Evolutionary conservation across 1,140 invertebrate genomes (phyloP).

Genomic region (Psilanteris sp.): DNA sequence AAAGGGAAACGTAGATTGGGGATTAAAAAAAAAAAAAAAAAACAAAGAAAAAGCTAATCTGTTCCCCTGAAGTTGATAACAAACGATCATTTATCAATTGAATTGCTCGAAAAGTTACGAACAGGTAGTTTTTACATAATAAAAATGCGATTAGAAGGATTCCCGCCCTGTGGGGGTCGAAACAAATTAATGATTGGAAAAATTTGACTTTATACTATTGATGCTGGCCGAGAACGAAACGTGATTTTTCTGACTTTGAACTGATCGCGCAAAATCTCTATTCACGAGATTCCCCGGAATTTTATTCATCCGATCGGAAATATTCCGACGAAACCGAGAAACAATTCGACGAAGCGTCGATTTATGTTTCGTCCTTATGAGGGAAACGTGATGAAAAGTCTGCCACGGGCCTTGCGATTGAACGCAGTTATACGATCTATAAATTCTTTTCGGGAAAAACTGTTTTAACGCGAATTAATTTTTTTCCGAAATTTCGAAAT

Average conservation of each 20-base stretch:
- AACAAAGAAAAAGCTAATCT: no score
- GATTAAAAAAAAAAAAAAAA: no score
- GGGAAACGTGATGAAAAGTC: conserved; percentile 41
- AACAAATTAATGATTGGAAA: conserved; percentile 21
- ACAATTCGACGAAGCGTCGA: conserved; percentile 14
- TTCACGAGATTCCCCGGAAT: conserved; percentile 1
- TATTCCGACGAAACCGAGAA: not conserved
- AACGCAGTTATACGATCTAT: no score
- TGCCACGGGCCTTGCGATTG: no score
- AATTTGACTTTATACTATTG: conserved; percentile 1
- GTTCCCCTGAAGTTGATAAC: no score
- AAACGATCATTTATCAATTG: no score
- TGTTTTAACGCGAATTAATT: no score
- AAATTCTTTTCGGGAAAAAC: no score
- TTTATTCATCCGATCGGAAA: not conserved
- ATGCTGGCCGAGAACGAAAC: not conserved
- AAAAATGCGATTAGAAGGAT: conserved; percentile 1
- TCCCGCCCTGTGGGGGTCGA: not conserved
- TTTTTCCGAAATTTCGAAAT: conserved; percentile 1
- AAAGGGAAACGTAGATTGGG: no score
- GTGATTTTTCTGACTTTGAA: conserved; percentile 23
- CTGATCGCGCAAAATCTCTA: no score
- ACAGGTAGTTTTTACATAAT: no score
- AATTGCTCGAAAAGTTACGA: no score
- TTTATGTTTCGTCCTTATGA: conserved; percentile 19